Evolutionary conservation across 2,888 invertebrate genomes (phyloP).

Genomic region (Tinea pellionella): DNA sequence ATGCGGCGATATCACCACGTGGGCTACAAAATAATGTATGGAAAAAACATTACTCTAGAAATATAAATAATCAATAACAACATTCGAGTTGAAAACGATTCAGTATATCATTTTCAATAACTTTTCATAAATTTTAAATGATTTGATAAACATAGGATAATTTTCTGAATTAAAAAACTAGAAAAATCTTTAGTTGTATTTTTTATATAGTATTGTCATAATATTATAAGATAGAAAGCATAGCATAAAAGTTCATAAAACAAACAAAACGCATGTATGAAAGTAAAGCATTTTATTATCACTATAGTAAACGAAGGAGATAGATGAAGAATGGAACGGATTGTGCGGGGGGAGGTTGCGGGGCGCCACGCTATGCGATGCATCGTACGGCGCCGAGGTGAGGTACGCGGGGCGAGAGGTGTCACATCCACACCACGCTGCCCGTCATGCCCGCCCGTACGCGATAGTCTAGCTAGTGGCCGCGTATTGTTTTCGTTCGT

Average conservation of each 20-base stretch:
- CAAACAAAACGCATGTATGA: background rate
- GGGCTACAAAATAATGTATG: background rate
- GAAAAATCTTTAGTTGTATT: no score
- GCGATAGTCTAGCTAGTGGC: background rate
- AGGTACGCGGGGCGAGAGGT: background rate
- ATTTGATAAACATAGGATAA: no score
- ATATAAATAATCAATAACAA: background rate
- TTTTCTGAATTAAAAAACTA: no score
- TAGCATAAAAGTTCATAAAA: background rate
- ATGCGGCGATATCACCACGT: slow-evolving; percentile 10
- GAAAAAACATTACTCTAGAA: background rate
- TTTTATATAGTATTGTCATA: no score
- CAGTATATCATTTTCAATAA: no score
- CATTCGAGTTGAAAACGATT: background rate
- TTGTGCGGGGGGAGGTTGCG: slow-evolving; percentile 19
- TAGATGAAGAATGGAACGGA: slow-evolving; percentile 10
- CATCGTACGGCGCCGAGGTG: slow-evolving; percentile 19
- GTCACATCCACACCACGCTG: slow-evolving; percentile 1
- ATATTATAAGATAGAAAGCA: background rate
- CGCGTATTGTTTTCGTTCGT: slow-evolving; percentile 17
- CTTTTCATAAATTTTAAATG: no score
- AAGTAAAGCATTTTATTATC: background rate
- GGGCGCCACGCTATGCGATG: slow-evolving; percentile 21
- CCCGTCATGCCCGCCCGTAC: slow-evolving; percentile 9
- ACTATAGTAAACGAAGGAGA: slow-evolving; percentile 6